Percentiles rank a stretch among this genome's conserved stretches.
Evolutionary conservation across 2,888 invertebrate species (phyloP).

Genomic region (Alentia gelatinosa): DNA sequence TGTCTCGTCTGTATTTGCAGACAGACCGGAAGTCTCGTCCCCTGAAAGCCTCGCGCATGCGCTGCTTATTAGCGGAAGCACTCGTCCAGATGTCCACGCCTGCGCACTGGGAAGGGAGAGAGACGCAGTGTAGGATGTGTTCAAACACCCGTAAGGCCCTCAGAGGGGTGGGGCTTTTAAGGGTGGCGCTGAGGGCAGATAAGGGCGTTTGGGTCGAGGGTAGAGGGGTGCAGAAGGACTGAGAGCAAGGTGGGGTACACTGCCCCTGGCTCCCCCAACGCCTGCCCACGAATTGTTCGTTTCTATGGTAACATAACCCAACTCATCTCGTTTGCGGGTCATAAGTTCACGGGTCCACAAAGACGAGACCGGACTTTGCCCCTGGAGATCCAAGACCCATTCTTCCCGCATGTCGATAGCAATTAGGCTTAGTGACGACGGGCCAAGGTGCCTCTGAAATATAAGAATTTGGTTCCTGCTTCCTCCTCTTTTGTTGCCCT

Average conservation of each 20-base stretch:
- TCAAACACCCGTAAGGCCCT: slow-evolving; percentile 2
- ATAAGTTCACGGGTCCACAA: slow-evolving; percentile 37
- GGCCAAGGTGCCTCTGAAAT: neutral
- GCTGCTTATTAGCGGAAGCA: slow-evolving; percentile 29
- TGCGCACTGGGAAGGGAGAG: neutral
- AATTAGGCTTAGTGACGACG: slow-evolving; percentile 23
- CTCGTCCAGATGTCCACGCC: neutral
- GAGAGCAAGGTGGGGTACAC: too few relatives aligned
- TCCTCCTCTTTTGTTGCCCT: neutral
- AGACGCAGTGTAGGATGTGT: too few relatives aligned
- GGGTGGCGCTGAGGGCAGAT: neutral
- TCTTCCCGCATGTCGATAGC: slow-evolving; percentile 24
- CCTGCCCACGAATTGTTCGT: slow-evolving; percentile 18
- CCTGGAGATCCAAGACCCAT: neutral
- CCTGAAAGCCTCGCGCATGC: slow-evolving; percentile 1
- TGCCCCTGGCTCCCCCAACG: neutral
- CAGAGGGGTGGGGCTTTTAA: neutral
- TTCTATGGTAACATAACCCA: slow-evolving; percentile 54
- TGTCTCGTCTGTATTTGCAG: too few relatives aligned
- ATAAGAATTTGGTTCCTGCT: slow-evolving; percentile 46
- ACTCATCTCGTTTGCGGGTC: slow-evolving; percentile 52
- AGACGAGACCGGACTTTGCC: neutral
- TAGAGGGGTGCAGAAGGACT: neutral
- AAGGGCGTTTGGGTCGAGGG: too few relatives aligned
- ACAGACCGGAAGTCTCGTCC: slow-evolving; percentile 1